Conservation (phyloP, 1,140 invertebrate genomes). For the Meloidogyne hapla region DNA sequence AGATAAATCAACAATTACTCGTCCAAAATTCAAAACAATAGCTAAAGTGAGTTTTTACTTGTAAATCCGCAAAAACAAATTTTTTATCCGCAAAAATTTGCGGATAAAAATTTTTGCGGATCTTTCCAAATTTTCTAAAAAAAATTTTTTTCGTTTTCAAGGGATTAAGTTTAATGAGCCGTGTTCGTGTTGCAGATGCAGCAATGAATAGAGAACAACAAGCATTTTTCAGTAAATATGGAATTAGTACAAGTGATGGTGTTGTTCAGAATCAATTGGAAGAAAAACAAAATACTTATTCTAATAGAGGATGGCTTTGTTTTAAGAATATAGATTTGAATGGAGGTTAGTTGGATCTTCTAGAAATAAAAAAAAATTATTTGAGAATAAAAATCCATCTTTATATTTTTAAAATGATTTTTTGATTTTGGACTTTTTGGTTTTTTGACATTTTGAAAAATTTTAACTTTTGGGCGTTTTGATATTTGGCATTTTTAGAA, state of each 20-base stretch:
- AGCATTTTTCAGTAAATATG: conserved; percentile 46
- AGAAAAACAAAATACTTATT: neutral
- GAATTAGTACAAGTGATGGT: conserved; percentile 35
- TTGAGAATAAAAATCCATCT: too few relatives aligned
- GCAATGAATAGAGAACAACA: conserved; percentile 43
- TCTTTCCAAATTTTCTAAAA: neutral
- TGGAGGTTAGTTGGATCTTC: neutral
- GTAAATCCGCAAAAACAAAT: neutral
- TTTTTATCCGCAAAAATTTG: neutral
- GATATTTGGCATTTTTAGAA: too few relatives aligned
- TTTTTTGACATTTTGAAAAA: too few relatives aligned
- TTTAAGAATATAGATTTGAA: neutral
- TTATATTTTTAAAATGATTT: too few relatives aligned
- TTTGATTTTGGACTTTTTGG: too few relatives aligned
- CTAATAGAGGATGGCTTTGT: neutral
- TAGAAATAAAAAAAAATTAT: too few relatives aligned
- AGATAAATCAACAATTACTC: neutral
- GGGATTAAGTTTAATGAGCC: conserved; percentile 32
- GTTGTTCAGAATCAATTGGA: neutral
- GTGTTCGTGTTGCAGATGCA: conserved; percentile 20
- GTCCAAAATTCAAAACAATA: conserved; percentile 7
- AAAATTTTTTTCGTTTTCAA: conserved; percentile 15
- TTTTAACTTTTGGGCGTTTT: too few relatives aligned
- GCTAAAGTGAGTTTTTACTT: neutral
- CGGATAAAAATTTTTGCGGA: neutral